Percentiles rank a stretch among this genome's conserved stretches.
phyloP scores from a whole-genome alignment of 2,888 invertebrate genomes.

The Lasioglossum pauxillum region DNA sequence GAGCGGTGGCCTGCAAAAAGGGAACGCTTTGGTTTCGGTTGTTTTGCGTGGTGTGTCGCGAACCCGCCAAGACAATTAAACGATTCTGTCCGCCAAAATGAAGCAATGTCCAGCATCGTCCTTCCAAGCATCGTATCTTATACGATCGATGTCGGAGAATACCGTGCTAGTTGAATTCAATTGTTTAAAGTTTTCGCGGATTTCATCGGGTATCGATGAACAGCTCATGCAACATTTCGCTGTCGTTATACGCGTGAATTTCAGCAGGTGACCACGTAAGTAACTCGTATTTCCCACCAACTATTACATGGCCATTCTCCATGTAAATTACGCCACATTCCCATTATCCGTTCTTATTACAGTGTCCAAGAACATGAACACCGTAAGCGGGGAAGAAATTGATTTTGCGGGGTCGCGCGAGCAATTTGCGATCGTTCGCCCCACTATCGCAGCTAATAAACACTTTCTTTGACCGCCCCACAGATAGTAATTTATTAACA shows the following conservation, averaged over 20 bases:
- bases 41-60: constrained; percentile 4
- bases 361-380: constrained; percentile 49
- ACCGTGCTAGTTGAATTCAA: background rate
- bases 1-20: constrained; percentile 14
- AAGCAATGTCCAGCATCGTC: background rate
- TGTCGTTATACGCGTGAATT: constrained; percentile 27
- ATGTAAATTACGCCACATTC: constrained; percentile 59
- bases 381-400: constrained; percentile 64
- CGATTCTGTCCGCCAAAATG: background rate
- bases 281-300: constrained; percentile 38
- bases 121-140: background rate
- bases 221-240: constrained; percentile 18
- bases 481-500: constrained; percentile 2
- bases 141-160: background rate
- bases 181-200: background rate
- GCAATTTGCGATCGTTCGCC: constrained; percentile 52
- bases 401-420: constrained; percentile 57
- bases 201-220: background rate
- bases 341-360: constrained; percentile 62
- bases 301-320: constrained; percentile 65
- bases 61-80: background rate
- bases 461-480: constrained; percentile 5
- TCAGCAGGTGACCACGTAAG: constrained; percentile 41
- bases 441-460: background rate
- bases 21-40: constrained; percentile 19